Base-by-base conservation (phyloP, 2,797 vertebrate genomes). In the Urocyon cinereoargenteus region DNA sequence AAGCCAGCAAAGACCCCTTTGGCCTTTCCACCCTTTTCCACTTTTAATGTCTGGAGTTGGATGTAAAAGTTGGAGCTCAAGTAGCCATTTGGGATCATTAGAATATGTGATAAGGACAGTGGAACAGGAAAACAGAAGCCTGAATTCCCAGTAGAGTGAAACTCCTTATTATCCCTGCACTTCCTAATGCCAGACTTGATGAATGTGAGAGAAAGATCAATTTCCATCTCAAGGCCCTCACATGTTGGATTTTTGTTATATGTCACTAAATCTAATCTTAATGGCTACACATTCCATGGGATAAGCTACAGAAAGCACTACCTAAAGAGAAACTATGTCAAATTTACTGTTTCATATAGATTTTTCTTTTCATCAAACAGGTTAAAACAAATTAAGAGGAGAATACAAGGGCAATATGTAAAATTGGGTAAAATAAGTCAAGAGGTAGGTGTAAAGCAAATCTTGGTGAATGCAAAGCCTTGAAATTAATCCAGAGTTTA, bases 341-440 rank as follows among this genome's bases (percentile, higher is more conserved):
- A 72, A 86, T 62, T 55, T 72, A 92, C 14, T 45, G 1, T 24
- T 94, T 87, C 64, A 45, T 64, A 90, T 5, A 86, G 34, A 28
- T 51, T 36, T 83, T 86, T 15, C 91, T 91, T 73, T 34, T 89
- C 16, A 93, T 40, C 24, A 70, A 81, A 59, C 3, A 95, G 14
- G 6, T 18, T 86, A 59, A 73, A 97, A 94, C 11, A 72, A 94
- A 91, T 22, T 51, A 28, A 94, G 61, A 21, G n/a, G 68, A 64
- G 31, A 64, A 70, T 61, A 87, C 4, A 64, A 95, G 9, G 45
- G 36, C 16, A 78, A 55, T 22, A 73, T 1, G 14, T 4, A 64
- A n/a, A n/a, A n/a, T n/a, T n/a, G 34, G 2, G 1, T 87, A 62
- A 59, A 90, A 19, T 68, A 55, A 86, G 19, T 62, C 26, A 88